Percentiles rank a stretch among this genome's conserved stretches.
phyloP scores from a whole-genome alignment of 1,140 invertebrate genomes.

The Procambarus clarkii region DNA sequence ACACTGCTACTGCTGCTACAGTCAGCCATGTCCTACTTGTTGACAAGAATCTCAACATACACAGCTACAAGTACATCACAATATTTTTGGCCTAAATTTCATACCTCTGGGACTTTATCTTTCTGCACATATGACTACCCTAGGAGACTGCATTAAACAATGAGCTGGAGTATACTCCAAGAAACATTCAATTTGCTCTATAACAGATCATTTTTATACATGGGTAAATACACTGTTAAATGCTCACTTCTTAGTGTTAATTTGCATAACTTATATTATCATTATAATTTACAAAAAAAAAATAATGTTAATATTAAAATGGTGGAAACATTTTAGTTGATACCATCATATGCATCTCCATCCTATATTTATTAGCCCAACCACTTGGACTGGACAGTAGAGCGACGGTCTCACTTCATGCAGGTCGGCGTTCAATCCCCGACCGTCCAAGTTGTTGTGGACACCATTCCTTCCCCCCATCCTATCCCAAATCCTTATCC shows the following conservation, averaged over 20 bases:
- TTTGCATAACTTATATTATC: neutral
- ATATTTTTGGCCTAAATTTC: constrained; percentile 34
- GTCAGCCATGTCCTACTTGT: constrained; percentile 57
- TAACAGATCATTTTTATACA: neutral
- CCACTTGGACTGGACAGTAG: too few species aligned
- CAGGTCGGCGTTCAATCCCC: too few species aligned
- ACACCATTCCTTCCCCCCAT: too few species aligned
- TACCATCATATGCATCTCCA: too few species aligned
- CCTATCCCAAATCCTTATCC: too few species aligned
- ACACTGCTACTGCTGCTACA: constrained; percentile 25
- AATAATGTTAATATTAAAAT: neutral
- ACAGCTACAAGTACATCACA: constrained; percentile 59
- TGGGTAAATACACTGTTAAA: neutral
- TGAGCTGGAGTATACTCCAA: neutral
- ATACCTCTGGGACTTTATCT: constrained; percentile 30
- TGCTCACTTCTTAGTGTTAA: neutral
- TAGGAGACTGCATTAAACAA: neutral
- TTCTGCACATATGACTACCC: constrained; percentile 6
- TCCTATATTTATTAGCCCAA: too few species aligned
- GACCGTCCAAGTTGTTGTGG: too few species aligned
- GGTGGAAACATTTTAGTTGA: too few species aligned
- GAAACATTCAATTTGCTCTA: neutral
- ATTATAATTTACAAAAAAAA: neutral
- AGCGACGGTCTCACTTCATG: too few species aligned
- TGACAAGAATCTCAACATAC: constrained; percentile 64